A percentile compares a stretch with the other conserved stretches of the same genome.
Evolutionary conservation across 2,888 invertebrate genomes (phyloP).

Genomic region (Pandemis cinnamomeana): DNA sequence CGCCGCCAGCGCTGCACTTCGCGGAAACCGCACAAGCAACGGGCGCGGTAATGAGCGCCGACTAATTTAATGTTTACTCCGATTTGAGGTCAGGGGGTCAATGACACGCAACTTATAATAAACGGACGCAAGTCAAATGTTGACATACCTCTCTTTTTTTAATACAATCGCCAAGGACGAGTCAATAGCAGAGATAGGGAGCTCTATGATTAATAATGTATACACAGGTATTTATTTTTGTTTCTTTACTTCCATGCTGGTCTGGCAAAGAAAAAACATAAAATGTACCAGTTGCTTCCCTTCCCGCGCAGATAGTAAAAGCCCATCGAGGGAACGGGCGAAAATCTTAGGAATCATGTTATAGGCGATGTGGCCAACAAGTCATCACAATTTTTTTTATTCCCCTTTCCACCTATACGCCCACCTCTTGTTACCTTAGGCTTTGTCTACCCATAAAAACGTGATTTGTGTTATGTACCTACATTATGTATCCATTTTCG

Average conservation of each 20-base stretch:
- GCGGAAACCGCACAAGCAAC: conserved; percentile 21
- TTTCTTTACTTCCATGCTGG: no score
- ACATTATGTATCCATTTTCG: not conserved
- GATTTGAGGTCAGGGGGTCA: conserved; percentile 39
- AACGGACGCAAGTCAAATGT: not conserved
- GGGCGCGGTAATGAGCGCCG: conserved; percentile 23
- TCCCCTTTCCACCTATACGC: no score
- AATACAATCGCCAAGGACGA: not conserved
- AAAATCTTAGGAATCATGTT: no score
- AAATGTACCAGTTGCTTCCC: no score
- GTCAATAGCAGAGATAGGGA: not conserved
- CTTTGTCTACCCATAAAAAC: no score
- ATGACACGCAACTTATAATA: conserved; percentile 25
- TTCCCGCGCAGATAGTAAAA: no score
- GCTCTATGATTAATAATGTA: not conserved
- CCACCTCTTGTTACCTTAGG: no score
- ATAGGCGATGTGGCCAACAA: no score
- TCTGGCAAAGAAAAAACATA: no score
- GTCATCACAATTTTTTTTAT: no score
- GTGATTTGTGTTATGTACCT: not conserved
- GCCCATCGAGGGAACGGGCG: no score
- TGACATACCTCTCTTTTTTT: not conserved
- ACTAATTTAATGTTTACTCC: conserved; percentile 31
- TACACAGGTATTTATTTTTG: no score
- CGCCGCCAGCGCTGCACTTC: conserved; percentile 26